Base-by-base conservation (phyloP, 2,113 vertebrate genomes). In the Tachuris rubrigastra region DNA sequence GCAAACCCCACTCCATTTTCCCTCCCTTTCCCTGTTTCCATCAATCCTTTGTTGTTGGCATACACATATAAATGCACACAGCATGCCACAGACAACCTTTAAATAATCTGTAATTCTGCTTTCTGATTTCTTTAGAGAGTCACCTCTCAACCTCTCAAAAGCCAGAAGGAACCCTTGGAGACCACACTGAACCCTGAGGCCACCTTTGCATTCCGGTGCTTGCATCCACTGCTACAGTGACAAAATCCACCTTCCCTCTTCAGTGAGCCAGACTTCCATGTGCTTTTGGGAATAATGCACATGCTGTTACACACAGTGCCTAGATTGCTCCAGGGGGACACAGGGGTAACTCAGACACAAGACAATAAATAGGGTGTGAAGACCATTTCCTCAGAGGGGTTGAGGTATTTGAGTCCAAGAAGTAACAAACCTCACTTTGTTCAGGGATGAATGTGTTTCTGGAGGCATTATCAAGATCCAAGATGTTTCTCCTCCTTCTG, bases 121-220 rank as follows among this genome's bases (percentile, higher is more conserved):
- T 35, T 58, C 37, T 76, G 74, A 3, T 68, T 89, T 63, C 60
- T 33, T 1, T 5, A 82, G 74, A 58, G 6, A 73, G 3, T 33
- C 28, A 78, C 25, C n/a, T n/a, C n/a, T n/a, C n/a, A 77, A 6
- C 25, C 23, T 83, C 47, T 22, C 55, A n/a, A 67, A 90, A 79
- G 30, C 20, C 82, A 68, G 58, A 59, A 79, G 11, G 21, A 58
- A 19, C 12, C 23, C 56, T 59, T 24, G 2, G 3, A 89, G 28
- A 20, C 35, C 44, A 39, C 0, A 0, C 10, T 5, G 3, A 25
- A 31, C 49, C 25, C 9, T 0, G 0, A 65, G 53, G 30, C 9
- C 33, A 31, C 20, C 55, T 87, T 55, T 50, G 8, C 42, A 12
- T 62, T 41, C 58, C 13, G 47, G 8, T 2, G 0, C 65, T 65